phyloP scores from a whole-genome alignment of 2,888 invertebrate species.

The Sialis lutaria region DNA sequence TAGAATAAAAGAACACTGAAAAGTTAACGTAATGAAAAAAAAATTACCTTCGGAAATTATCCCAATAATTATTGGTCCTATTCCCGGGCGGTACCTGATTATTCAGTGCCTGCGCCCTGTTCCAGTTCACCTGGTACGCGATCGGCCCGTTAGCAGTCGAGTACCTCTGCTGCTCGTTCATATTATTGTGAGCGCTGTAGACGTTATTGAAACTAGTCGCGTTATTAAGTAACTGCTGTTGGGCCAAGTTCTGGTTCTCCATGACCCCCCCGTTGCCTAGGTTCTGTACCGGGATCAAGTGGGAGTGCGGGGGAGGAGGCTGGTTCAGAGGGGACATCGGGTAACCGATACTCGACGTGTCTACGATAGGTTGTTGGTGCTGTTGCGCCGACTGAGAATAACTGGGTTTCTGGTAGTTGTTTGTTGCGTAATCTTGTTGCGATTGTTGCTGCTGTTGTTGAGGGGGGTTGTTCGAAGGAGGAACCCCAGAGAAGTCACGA shows the following conservation, averaged over 20 bases:
- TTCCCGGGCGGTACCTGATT: slow-evolving; percentile 84
- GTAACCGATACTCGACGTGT: too few relatives aligned
- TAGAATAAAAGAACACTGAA: slow-evolving; percentile 4
- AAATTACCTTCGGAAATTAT: slow-evolving; percentile 76
- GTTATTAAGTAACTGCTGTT: slow-evolving; percentile 2
- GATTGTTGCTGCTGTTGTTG: background rate
- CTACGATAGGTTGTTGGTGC: too few relatives aligned
- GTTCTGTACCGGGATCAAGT: too few relatives aligned
- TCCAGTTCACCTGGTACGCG: slow-evolving; percentile 19
- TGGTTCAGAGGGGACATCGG: too few relatives aligned
- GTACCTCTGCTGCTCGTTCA: slow-evolving; percentile 17
- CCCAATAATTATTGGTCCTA: slow-evolving; percentile 86
- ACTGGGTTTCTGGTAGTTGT: background rate
- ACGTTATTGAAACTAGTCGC: slow-evolving; percentile 6
- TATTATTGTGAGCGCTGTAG: slow-evolving; percentile 3
- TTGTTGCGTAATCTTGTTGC: background rate
- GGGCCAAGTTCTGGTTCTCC: too few relatives aligned
- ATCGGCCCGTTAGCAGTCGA: slow-evolving; percentile 18
- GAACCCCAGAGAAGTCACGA: too few relatives aligned
- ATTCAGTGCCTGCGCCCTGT: slow-evolving; percentile 43
- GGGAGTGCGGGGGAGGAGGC: too few relatives aligned
- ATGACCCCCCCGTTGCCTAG: too few relatives aligned
- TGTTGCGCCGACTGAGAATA: too few relatives aligned
- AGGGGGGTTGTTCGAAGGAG: background rate
- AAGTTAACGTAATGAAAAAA: slow-evolving; percentile 3